Base-by-base conservation (phyloP, 2,888 invertebrate species). In the Erebia palarica region DNA sequence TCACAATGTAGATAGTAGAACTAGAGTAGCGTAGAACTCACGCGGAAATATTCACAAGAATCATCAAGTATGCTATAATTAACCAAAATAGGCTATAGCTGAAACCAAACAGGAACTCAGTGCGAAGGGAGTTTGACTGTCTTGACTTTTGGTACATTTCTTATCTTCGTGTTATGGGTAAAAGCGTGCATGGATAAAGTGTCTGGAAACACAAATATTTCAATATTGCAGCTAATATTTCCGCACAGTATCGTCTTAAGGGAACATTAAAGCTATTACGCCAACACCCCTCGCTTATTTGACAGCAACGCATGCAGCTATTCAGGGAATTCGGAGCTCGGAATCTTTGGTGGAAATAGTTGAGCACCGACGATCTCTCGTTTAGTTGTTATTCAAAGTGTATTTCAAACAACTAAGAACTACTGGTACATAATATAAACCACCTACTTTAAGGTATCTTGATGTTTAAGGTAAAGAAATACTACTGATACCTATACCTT, bases 311-410 rank as follows among this genome's bases (percentile, higher is more conserved):
- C 75, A 74, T 73, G 72, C 68, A 75, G 73, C 72, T 71, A 77
- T 77, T 72, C 66, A 68, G 68, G 59, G 76, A 75, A 77, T 77
- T 75, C 65, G 70, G 72, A 61, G 74, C 71, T 55, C 68, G 73
- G 75, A 75, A 76, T 76, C 74, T 75, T 75, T 73, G 75, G 70
- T 73, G 72, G 76, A 77, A 80, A 68, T 76, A 73, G 69, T 75
- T 76, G 72, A 70, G 71, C 75, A 75, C 75, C 77, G 75, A 73
- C 73, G 77, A 77, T 78, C 76, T 77, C 75, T 75, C 75, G 66
- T 70, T 75, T 71, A 70, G 69, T 75, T 73, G 70, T 67, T 72
- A 73, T 72, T 69, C 68, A 72, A 73, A 68, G 53, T 53, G 60
- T 68, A 67, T 67, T 59, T 59, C 16, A 49, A 59, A 47, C 9